Evolutionary conservation across 2,797 vertebrate species (phyloP).

Genomic region (Mus minutoides): DNA sequence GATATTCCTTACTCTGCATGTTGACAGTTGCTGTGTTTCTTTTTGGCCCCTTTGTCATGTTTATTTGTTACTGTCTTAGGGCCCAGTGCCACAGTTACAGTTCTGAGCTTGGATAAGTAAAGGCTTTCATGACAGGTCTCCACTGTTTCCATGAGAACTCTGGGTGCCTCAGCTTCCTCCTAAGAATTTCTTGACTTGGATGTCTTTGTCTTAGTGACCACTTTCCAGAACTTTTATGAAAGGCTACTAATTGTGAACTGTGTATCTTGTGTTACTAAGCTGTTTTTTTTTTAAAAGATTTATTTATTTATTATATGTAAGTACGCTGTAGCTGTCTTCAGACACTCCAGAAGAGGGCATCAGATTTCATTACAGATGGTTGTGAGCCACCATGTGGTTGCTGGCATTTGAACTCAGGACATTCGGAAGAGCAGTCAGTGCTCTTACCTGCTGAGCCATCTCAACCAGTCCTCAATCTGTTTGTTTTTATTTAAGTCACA

Average conservation of each 20-base stretch:
- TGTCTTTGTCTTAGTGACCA: neutral
- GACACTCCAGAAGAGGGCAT: too few species aligned
- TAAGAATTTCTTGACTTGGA: neutral
- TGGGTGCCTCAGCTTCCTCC: neutral
- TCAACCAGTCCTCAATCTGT: too few species aligned
- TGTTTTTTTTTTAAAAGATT: neutral
- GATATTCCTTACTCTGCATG: neutral
- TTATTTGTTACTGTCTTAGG: neutral
- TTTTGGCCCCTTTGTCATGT: neutral
- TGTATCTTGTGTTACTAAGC: neutral
- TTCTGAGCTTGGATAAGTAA: neutral
- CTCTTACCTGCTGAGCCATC: too few species aligned
- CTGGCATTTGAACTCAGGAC: too few species aligned
- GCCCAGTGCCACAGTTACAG: neutral
- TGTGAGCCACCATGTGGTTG: too few species aligned
- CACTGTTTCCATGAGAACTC: neutral
- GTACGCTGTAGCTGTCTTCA: too few species aligned
- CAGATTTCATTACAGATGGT: too few species aligned
- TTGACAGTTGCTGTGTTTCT: neutral
- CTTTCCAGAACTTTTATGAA: constrained; percentile 5
- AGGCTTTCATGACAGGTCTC: neutral
- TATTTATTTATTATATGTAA: too few species aligned
- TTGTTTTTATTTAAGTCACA: neutral
- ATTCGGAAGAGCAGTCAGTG: too few species aligned
- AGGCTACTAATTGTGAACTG: neutral